Conservation (phyloP, 1,140 invertebrate genomes). For the Danaus melanippus region DNA sequence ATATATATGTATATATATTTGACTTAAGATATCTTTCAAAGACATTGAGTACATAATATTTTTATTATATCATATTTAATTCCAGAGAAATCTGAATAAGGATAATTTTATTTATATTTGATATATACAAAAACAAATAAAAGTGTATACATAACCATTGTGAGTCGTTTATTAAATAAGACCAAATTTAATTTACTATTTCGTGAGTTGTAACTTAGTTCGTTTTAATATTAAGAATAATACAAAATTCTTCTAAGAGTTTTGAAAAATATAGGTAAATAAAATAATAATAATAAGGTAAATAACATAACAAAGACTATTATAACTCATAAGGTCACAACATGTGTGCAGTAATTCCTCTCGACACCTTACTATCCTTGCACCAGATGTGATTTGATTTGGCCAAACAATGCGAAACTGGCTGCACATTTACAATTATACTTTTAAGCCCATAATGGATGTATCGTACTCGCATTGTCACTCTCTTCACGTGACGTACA, state of each 20-base stretch:
- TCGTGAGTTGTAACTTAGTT: neutral
- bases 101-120: no score
- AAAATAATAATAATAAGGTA: no score
- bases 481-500: neutral
- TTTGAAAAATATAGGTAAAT: neutral
- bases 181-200: neutral
- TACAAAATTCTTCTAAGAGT: neutral
- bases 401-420: conserved; percentile 30
- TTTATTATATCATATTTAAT: no score
- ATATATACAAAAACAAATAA: no score
- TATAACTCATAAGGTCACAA: conserved; percentile 7
- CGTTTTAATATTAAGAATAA: conserved; percentile 2
- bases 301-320: no score
- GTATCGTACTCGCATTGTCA: conserved; percentile 9
- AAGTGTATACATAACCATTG: no score
- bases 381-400: conserved; percentile 56
- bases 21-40: no score
- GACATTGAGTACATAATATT: no score
- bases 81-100: no score
- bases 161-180: no score
- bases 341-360: conserved; percentile 41
- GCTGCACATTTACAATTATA: conserved; percentile 25
- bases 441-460: conserved; percentile 10
- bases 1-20: no score
- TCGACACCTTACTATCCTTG: conserved; percentile 58